phyloP scores from a whole-genome alignment of 2,888 invertebrate species.

The Pyrrhosoma nymphula region DNA sequence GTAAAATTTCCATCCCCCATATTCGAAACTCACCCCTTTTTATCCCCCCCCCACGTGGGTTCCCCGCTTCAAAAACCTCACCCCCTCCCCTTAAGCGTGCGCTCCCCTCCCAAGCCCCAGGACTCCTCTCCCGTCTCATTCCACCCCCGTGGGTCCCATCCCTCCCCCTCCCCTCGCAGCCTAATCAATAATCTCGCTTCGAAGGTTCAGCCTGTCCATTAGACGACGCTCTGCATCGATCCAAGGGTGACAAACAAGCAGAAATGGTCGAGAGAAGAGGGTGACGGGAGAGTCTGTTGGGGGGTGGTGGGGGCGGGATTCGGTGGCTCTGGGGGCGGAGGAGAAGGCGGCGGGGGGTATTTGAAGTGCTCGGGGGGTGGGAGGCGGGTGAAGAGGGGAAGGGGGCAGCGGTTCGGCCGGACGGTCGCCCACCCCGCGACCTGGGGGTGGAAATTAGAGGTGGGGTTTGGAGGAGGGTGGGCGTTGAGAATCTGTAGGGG shows the following conservation, averaged over 20 bases:
- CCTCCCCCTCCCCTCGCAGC: neutral
- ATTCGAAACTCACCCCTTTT: neutral
- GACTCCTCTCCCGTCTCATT: neutral
- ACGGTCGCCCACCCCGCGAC: neutral
- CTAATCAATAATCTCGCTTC: conserved; percentile 67
- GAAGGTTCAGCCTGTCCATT: conserved; percentile 64
- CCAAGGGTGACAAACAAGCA: conserved; percentile 65
- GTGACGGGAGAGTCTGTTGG: neutral
- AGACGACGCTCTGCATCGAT: conserved; percentile 64
- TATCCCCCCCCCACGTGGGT: conserved; percentile 35
- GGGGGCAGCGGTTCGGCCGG: neutral
- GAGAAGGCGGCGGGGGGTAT: neutral
- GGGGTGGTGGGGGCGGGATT: neutral
- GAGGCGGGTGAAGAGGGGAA: neutral
- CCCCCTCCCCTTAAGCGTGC: neutral
- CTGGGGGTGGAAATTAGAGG: conserved; percentile 3
- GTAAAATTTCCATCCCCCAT: conserved; percentile 20
- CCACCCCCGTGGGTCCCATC: neutral
- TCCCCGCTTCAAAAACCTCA: neutral
- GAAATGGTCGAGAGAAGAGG: conserved; percentile 45
- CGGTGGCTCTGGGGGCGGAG: neutral
- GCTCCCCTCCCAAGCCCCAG: neutral
- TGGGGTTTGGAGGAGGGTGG: neutral
- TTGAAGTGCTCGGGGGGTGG: neutral
- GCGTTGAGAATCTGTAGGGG: neutral